Conservation (phyloP, 2,797 vertebrate species). For the Melanotaenia trifasciata region DNA sequence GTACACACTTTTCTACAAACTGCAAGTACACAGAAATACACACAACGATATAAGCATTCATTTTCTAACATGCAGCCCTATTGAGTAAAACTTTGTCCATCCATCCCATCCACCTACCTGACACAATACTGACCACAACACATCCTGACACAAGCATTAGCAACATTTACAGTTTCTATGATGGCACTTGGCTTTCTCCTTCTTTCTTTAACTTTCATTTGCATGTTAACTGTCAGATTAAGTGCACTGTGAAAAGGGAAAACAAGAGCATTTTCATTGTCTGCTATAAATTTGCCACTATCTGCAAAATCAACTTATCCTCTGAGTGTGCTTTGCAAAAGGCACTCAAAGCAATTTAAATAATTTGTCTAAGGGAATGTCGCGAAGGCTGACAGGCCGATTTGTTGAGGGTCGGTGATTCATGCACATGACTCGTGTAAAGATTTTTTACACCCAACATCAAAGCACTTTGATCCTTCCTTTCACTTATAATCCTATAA, state of each 20-base stretch:
- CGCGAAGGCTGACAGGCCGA: conserved; percentile 48
- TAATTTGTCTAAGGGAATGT: conserved; percentile 48
- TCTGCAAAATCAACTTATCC: conserved; percentile 46
- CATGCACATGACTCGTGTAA: conserved; percentile 38
- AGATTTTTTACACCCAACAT: conserved; percentile 48
- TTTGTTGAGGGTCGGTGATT: conserved; percentile 54
- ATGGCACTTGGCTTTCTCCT: not conserved
- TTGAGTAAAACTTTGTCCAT: conserved; percentile 38
- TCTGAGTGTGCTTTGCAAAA: conserved; percentile 41
- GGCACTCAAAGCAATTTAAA: conserved; percentile 43
- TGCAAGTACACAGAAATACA: not conserved
- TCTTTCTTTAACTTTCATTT: conserved; percentile 21
- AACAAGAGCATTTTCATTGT: conserved; percentile 38
- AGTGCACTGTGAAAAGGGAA: conserved; percentile 13
- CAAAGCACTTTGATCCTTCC: conserved; percentile 50
- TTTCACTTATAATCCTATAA: conserved; percentile 58
- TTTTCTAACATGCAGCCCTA: conserved; percentile 20
- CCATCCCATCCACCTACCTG: not conserved
- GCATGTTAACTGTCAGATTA: conserved; percentile 29
- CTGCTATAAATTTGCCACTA: conserved; percentile 24
- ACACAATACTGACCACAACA: conserved; percentile 19
- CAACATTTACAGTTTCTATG: conserved; percentile 1
- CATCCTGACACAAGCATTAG: conserved; percentile 9
- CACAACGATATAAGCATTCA: not conserved
- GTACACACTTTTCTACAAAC: not conserved